Evolutionary conservation across 2,113 vertebrate genomes (phyloP), one percentile per base, ranked within the genome.

Genomic region (Sarotherodon lohbergeri): DNA sequence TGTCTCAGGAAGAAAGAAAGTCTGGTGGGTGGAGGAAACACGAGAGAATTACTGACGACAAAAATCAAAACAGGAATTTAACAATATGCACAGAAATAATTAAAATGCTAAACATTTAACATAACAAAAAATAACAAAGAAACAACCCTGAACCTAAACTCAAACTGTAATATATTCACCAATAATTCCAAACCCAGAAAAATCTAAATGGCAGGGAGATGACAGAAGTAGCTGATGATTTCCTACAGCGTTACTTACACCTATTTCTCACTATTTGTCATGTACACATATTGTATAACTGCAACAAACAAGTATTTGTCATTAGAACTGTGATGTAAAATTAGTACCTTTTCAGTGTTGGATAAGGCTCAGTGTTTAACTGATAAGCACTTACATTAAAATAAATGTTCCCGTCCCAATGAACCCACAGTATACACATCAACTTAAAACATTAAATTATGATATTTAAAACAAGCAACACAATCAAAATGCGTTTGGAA

Each of bases 331-430:
- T 61, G 29, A 10, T 19, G 29, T 34, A 3, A 61, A 34, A 61
- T 9, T 10, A 3, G 8, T 61, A 34, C 5, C 5, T 61, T 61
- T 61, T 17, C 29, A 4, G 27, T 17, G 27, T 0, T 17, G 0
- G 5, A 2, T 61, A 2, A 61, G 29, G 29, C 29, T 0, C 2
- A 61, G 0, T 61, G 27, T 61, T 17, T 32, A 61, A 61, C 57
- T 32, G 57, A 61, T 29, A 61, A 32, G 3, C 57, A 61, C 27
- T 17, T 32, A 61, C 13, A 59, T 57, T 59, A 59, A 32, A 59
- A 32, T 17, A 61, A 61, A 61, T 9, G 57, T 4, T 32, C 57
- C 14, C 27, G 0, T 10, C 27, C 4, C 3, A 61, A 32, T 32
- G 57, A 61, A 61, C 57, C 27, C 2, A 17, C 3, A 16, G 13